Conservation (phyloP, 2,888 invertebrate genomes). For the Microplitis manilae region DNA sequence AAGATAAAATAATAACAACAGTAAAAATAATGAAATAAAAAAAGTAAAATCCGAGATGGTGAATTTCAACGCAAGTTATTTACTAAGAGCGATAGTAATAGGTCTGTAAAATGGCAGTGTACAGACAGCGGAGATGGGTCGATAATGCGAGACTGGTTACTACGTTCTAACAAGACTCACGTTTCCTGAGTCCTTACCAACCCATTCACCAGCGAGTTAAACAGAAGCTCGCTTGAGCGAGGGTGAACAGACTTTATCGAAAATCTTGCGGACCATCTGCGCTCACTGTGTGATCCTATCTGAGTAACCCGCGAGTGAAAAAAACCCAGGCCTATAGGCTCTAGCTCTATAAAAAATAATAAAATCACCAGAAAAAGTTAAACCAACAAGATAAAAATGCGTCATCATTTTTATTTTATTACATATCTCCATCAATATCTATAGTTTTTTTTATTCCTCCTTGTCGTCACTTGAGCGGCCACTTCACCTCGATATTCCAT, state of each 20-base stretch:
- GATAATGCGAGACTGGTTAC: slow-evolving; percentile 11
- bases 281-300: slow-evolving; percentile 53
- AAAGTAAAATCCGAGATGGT: not conserved
- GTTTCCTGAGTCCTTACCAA: slow-evolving; percentile 52
- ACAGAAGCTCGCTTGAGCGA: slow-evolving; percentile 35
- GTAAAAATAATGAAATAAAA: not conserved
- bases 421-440: slow-evolving; percentile 6
- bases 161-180: slow-evolving; percentile 56
- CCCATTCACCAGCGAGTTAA: not conserved
- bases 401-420: not conserved
- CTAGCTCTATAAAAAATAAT: not conserved
- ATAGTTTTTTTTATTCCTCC: not conserved
- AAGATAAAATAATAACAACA: slow-evolving; percentile 15
- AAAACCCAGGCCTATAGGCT: not conserved
- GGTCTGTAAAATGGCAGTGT: slow-evolving; percentile 25
- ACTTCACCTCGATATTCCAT: not conserved
- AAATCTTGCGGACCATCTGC: slow-evolving; percentile 53
- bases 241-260: slow-evolving; percentile 58
- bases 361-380: not conserved
- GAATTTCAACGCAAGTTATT: slow-evolving; percentile 34
- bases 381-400: not conserved
- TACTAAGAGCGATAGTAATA: slow-evolving; percentile 35
- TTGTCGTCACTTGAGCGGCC: not conserved
- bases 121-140: slow-evolving; percentile 4
- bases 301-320: slow-evolving; percentile 13